Percentiles rank a stretch among this genome's conserved stretches.
Conservation (phyloP, 2,113 vertebrate species). For the Butastur rufipennis region DNA sequence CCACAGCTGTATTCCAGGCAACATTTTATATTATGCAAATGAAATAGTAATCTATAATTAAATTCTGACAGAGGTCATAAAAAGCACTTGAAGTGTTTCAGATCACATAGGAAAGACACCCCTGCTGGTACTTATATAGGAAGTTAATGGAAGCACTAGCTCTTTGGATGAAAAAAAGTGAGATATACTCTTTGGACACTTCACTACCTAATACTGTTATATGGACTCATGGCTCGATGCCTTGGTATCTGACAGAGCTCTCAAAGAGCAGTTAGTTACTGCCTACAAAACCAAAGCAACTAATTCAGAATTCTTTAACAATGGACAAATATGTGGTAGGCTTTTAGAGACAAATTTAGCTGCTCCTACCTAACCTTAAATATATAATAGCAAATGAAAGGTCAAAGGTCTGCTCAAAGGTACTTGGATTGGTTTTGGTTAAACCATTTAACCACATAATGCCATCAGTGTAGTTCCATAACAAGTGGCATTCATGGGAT, state of each 20-base stretch:
- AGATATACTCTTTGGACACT: not conserved
- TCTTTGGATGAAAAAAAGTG: not conserved
- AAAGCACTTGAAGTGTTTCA: not conserved
- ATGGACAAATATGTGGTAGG: not conserved
- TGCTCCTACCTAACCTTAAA: not conserved
- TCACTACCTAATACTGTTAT: not conserved
- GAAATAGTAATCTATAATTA: not conserved
- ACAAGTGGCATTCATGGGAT: not conserved
- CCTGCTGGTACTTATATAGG: not conserved
- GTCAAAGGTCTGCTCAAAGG: not conserved
- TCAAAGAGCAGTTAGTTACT: not conserved
- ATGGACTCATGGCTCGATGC: not conserved
- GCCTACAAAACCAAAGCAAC: not conserved
- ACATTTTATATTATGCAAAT: not conserved
- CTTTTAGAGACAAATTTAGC: not conserved
- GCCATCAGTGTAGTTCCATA: not conserved
- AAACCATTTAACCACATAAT: conserved; percentile 1
- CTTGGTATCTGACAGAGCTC: not conserved
- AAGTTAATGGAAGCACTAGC: not conserved
- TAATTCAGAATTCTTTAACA: not conserved
- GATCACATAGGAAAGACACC: not conserved
- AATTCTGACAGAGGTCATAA: not conserved
- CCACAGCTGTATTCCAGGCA: not conserved
- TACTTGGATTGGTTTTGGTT: not conserved
- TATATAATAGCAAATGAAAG: not conserved